These are phyloP conservation scores for Acheta domesticus DNA, from an alignment of 2,888 invertebrate genomes.

Conservation along the genomic window DNA sequence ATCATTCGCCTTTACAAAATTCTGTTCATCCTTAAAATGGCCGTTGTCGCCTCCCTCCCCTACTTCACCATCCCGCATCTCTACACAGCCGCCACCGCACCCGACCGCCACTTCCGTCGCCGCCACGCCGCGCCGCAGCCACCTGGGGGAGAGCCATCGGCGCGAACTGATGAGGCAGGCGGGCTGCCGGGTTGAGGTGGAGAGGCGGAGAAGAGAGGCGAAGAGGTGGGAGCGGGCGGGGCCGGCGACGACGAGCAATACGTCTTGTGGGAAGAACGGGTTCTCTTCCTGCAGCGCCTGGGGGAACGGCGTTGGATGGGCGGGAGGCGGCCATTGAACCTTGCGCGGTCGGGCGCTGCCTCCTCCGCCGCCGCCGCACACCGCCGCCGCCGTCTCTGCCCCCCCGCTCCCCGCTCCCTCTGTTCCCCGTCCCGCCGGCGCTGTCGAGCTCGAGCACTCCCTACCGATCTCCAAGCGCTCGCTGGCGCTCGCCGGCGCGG, in stretches of 20 bases:
- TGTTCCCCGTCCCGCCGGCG: background rate
- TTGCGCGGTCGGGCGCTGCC: slow-evolving; percentile 27
- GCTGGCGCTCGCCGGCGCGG: no score
- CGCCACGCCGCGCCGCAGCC: no score
- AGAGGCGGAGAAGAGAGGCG: background rate
- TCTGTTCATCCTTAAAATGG: no score
- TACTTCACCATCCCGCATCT: no score
- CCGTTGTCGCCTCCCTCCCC: no score
- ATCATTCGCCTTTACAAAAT: no score
- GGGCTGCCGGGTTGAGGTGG: no score
- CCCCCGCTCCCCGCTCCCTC: background rate
- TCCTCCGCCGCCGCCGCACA: slow-evolving; percentile 23
- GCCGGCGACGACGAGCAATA: background rate
- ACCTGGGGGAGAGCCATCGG: no score
- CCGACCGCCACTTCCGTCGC: no score
- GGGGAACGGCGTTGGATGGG: slow-evolving; percentile 18
- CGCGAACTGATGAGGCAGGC: no score
- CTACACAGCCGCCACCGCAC: no score
- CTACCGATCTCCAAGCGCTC: no score
- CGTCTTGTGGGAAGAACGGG: slow-evolving; percentile 18
- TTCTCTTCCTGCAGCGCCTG: slow-evolving; percentile 9
- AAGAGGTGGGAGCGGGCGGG: background rate
- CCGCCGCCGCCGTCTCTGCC: background rate
- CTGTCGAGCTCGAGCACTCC: background rate
- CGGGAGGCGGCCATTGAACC: slow-evolving; percentile 29